These are phyloP conservation scores for Corvus cornix DNA, from an alignment of 2,113 vertebrate genomes.

Conservation along the genomic window DNA sequence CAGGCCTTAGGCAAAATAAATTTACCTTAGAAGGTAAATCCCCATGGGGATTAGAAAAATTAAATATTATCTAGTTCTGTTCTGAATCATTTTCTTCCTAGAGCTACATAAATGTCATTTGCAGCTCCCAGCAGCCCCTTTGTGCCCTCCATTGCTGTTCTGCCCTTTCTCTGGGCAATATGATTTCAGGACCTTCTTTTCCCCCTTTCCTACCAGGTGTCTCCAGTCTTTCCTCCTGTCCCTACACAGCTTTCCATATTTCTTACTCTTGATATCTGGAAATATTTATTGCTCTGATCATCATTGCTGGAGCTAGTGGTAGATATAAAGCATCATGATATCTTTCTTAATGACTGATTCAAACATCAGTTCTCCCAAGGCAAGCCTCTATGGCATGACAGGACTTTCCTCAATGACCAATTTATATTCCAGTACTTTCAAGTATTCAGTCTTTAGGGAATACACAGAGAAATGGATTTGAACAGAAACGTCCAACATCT, in stretches of 20 bases:
- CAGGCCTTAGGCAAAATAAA: not conserved
- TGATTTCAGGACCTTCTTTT: not conserved
- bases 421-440: not conserved
- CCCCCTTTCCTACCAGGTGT: not conserved
- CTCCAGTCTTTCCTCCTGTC: not conserved
- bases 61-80: not conserved
- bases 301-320: not conserved
- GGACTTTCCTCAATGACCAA: not conserved
- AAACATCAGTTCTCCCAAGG: not conserved
- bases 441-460: not conserved
- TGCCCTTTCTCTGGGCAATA: not conserved
- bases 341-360: not conserved
- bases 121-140: not conserved
- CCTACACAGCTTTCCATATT: not conserved
- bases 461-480: not conserved
- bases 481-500: not conserved
- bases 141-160: not conserved
- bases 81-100: not conserved
- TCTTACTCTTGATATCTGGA: not conserved
- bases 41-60: not conserved
- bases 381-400: not conserved
- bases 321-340: not conserved
- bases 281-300: not conserved
- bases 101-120: not conserved
- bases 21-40: not conserved